Evolutionary conservation across 2,888 invertebrate genomes (phyloP).

Genomic region (Microctonus brassicae): DNA sequence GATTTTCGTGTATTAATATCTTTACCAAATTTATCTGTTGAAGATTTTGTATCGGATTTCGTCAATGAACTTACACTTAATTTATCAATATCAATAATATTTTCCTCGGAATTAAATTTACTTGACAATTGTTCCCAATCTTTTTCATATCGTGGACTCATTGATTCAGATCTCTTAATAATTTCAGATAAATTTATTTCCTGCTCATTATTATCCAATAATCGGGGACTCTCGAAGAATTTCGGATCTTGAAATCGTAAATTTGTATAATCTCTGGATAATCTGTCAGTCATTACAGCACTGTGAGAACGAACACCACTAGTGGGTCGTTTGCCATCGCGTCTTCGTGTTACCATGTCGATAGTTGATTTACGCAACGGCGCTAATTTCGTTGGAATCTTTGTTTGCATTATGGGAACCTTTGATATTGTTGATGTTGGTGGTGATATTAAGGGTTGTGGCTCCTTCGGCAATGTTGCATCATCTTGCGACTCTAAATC

Average conservation of each 20-base stretch:
- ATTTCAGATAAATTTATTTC: conserved; percentile 73
- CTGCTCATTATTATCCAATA: conserved; percentile 58
- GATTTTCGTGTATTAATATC: conserved; percentile 69
- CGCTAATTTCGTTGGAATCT: conserved; percentile 62
- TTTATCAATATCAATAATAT: conserved; percentile 67
- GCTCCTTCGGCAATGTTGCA: conserved; percentile 56
- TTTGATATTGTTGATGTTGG: conserved; percentile 11
- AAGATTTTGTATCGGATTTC: conserved; percentile 47
- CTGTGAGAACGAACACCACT: conserved; percentile 48
- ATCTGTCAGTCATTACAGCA: conserved; percentile 55
- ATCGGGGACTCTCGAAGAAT: conserved; percentile 64
- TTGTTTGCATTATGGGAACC: conserved; percentile 48
- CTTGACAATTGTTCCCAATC: conserved; percentile 70
- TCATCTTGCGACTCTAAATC: conserved; percentile 64
- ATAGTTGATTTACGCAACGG: conserved; percentile 55
- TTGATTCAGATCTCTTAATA: conserved; percentile 70
- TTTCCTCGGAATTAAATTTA: conserved; percentile 62
- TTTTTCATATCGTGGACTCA: conserved; percentile 71
- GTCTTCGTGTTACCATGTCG: conserved; percentile 45
- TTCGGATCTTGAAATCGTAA: conserved; percentile 63
- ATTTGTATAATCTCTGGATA: conserved; percentile 64
- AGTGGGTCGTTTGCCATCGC: conserved; percentile 24
- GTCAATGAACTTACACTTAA: conserved; percentile 56
- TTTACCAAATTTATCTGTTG: conserved; percentile 58
- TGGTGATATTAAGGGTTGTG: conserved; percentile 13